A percentile compares a stretch with the other conserved stretches of the same genome.
Conservation (phyloP, 2,888 invertebrate genomes). For the Terebella lapidaria region DNA sequence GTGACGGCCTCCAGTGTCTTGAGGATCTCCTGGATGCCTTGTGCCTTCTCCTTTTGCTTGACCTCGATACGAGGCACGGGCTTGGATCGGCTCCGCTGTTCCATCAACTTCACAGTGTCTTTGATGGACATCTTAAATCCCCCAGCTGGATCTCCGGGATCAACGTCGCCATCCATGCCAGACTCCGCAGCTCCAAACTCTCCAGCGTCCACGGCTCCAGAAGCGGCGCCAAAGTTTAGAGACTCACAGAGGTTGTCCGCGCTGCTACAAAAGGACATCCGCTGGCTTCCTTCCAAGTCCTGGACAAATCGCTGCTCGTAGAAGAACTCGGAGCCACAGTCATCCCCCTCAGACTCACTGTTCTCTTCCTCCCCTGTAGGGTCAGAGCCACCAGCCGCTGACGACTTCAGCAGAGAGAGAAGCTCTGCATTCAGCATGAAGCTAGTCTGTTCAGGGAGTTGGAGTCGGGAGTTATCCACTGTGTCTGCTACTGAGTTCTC, state of each 20-base stretch:
- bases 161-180: constrained; percentile 25
- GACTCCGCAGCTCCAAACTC: too few species aligned
- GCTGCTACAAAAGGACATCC: too few species aligned
- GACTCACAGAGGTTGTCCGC: constrained; percentile 56
- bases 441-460: background rate
- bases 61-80: constrained; percentile 4
- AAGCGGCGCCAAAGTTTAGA: constrained; percentile 66
- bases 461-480: too few species aligned
- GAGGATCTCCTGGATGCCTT: constrained; percentile 13
- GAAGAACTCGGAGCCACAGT: constrained; percentile 20
- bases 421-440: background rate
- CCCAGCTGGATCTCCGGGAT: constrained; percentile 4
- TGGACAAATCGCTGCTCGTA: constrained; percentile 50
- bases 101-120: constrained; percentile 16
- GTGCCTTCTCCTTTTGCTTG: constrained; percentile 12
- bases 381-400: background rate
- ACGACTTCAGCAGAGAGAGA: background rate
- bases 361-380: background rate
- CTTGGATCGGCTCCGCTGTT: constrained; percentile 5
- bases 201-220: constrained; percentile 65
- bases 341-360: background rate
- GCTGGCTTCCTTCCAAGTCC: constrained; percentile 12
- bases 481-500: too few species aligned
- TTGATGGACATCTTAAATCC: constrained; percentile 8
- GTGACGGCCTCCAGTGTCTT: constrained; percentile 7